A percentile compares a stretch with the other conserved stretches of the same genome.
Conservation (phyloP, 2,888 invertebrate species). For the Eulithis testata region DNA sequence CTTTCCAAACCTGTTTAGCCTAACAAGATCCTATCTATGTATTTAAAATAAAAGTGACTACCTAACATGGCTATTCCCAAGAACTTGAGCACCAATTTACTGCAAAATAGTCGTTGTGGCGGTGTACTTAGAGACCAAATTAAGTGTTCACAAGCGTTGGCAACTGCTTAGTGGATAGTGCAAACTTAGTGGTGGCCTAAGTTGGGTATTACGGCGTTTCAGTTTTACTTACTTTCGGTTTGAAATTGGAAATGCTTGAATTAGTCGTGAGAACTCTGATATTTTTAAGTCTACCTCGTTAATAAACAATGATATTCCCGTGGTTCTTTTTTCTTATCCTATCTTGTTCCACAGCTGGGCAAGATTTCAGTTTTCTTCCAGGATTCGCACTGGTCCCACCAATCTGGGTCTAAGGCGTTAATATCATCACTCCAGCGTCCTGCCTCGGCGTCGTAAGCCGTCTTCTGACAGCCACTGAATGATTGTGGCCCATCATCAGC, state of each 20-base stretch:
- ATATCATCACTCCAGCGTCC: too few species aligned
- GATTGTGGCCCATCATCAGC: too few species aligned
- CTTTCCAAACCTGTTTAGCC: conserved; percentile 45
- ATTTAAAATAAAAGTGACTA: conserved; percentile 48
- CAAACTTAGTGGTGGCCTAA: conserved; percentile 48
- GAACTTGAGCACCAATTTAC: conserved; percentile 10
- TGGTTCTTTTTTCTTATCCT: too few species aligned
- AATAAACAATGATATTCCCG: too few species aligned
- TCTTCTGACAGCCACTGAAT: too few species aligned
- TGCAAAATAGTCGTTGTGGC: conserved; percentile 36
- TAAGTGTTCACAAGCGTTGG: conserved; percentile 50
- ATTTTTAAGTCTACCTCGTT: too few species aligned
- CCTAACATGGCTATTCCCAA: conserved; percentile 38
- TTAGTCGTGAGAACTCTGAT: too few species aligned
- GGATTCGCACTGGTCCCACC: too few species aligned
- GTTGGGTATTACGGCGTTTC: conserved; percentile 35
- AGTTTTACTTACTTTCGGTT: background rate
- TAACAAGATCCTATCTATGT: conserved; percentile 51
- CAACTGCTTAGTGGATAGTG: conserved; percentile 58
- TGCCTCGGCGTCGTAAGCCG: too few species aligned
- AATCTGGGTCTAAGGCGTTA: too few species aligned
- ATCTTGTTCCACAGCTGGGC: too few species aligned
- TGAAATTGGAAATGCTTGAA: background rate
- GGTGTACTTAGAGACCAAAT: conserved; percentile 45
- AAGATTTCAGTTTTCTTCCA: too few species aligned